phyloP scores from a whole-genome alignment of 2,797 vertebrate species.

The Cuniculus paca region DNA sequence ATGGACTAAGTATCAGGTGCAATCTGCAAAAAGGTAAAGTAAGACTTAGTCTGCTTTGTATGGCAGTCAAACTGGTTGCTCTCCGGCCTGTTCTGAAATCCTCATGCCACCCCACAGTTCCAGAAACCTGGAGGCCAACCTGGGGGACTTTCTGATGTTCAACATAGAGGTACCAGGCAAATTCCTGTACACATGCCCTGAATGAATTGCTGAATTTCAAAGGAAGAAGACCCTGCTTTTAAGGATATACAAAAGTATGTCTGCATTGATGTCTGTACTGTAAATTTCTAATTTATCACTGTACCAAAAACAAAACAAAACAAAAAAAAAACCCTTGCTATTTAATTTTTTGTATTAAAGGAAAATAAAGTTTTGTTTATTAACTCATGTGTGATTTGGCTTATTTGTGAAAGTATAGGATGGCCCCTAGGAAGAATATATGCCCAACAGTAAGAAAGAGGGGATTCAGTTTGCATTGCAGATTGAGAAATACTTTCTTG shows the following conservation, averaged over 20 bases:
- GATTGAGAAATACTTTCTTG: conserved; percentile 7
- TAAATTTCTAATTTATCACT: conserved; percentile 99
- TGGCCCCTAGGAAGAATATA: not conserved
- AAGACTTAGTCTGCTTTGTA: not conserved
- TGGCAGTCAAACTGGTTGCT: not conserved
- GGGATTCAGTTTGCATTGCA: not conserved
- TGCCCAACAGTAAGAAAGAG: not conserved
- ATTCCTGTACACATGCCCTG: conserved; percentile 69
- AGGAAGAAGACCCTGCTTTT: conserved; percentile 86
- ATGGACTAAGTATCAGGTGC: not conserved
- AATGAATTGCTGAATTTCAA: conserved; percentile 76
- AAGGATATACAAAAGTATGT: conserved; percentile 90
- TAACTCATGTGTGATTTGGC: conserved; percentile 81
- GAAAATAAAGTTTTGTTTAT: conserved; percentile 89
- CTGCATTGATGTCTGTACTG: conserved; percentile 94
- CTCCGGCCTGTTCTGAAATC: not conserved
- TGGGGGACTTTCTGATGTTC: conserved; percentile 50
- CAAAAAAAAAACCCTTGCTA: conserved; percentile 89
- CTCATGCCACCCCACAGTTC: not conserved
- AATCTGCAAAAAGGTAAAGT: not conserved
- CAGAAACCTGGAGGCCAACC: conserved; percentile 42
- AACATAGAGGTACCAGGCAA: conserved; percentile 84
- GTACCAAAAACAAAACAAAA: too few relatives aligned
- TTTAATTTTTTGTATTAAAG: conserved; percentile 93
- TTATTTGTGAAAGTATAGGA: conserved; percentile 28